Evolutionary conservation across 1,140 invertebrate genomes (phyloP), one percentile per base, ranked within the genome.

Genomic region (Heliothis subflexa): DNA sequence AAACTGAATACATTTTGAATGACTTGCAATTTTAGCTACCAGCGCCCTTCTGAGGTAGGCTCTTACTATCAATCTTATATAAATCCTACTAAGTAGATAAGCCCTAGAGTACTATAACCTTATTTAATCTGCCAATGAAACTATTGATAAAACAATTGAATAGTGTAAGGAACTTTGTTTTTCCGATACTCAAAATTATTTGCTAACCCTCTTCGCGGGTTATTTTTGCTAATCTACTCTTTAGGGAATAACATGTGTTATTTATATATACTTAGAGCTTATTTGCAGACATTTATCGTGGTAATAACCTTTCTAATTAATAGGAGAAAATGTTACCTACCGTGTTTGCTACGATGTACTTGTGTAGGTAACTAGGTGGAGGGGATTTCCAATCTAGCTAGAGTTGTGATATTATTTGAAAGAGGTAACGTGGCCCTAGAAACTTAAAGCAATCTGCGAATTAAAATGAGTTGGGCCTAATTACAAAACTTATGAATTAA

Each of bases 91-190:
- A 28, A 33, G 7, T 9, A 14, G 55, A 73, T 47, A 59, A 73
- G 71, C 33, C 3, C 28, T 45, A 5, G 13, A 47, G 25, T 25
- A 25, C 16, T 47, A n/a, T n/a, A 25, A 25, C 21, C 21, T 25
- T 25, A 61, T 33, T 61, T 61, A 61, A 5, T 40, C 25, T 50
- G 13, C 21, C 55, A 21, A 61, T 49, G 28, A 59, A 14, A 59
- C 18, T 61, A 55, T 73, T 13, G 52, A 61, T 25, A 25, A 49
- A 28, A 73, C 71, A 59, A 72, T 72, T 18, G 33, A 10, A 16
- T 18, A 16, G 71, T 25, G 33, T 49, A 73, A 73, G 71, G 52
- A 73, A 73, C 71, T 73, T 73, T 73, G 71, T 73, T 73, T 73
- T 61, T 73, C 71, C 71, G 28, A 59, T 11, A 47, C 52, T 59